A percentile compares a stretch with the other conserved stretches of the same genome.
phyloP scores from a whole-genome alignment of 23 tunicate genomes.

The Styela clava region DNA sequence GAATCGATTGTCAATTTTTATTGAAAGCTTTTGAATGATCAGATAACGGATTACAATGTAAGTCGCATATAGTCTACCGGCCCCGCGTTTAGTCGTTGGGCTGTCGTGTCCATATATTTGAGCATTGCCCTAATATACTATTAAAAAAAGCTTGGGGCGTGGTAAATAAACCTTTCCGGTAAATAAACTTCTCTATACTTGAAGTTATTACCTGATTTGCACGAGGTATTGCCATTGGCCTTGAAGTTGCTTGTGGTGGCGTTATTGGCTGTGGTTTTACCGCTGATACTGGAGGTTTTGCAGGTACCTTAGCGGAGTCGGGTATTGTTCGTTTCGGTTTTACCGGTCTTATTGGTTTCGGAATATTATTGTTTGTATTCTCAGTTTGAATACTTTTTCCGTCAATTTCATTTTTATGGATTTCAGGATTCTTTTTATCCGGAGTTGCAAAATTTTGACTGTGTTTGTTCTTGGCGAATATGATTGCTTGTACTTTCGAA shows the following conservation, averaged over 20 bases:
- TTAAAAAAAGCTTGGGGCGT: too few species aligned
- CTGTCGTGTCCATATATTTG: too few species aligned
- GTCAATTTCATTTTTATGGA: background rate
- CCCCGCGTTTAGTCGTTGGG: too few species aligned
- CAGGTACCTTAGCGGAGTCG: background rate
- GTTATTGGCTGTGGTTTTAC: background rate
- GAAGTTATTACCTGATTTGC: too few species aligned
- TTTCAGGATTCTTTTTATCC: too few species aligned
- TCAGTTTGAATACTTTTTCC: background rate
- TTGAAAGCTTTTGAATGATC: too few species aligned
- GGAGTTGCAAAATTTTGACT: too few species aligned
- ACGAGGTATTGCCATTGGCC: background rate
- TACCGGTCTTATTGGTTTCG: background rate
- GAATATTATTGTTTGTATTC: background rate
- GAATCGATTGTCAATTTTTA: too few species aligned
- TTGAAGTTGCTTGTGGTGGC: background rate
- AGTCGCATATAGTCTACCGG: too few species aligned
- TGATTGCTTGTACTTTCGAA: slow-evolving; percentile 32
- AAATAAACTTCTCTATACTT: slow-evolving; percentile 25
- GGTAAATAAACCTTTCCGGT: too few species aligned
- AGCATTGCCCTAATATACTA: too few species aligned
- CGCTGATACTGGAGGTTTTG: background rate
- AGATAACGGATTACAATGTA: too few species aligned
- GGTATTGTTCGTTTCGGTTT: background rate
- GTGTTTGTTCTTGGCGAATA: slow-evolving; percentile 13